phyloP scores from a whole-genome alignment of 2,797 vertebrate genomes.

The Myiotriccus ornatus region DNA sequence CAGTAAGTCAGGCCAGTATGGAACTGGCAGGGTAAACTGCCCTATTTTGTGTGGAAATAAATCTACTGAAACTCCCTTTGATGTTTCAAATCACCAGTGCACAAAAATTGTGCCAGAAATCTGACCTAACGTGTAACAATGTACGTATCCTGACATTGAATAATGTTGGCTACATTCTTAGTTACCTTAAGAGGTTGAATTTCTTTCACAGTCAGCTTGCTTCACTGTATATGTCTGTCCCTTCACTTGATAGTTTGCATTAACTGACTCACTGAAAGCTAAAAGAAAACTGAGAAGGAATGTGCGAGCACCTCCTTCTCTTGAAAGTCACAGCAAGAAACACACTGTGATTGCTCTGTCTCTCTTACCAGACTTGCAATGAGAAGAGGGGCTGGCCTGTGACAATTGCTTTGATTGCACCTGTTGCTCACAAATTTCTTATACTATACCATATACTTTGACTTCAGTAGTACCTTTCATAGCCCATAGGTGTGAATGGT shows the following conservation, averaged over 20 bases:
- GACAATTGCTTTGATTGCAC: not conserved
- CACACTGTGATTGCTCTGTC: not conserved
- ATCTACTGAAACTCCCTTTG: not conserved
- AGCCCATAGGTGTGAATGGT: not conserved
- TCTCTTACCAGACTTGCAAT: not conserved
- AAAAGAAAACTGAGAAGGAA: not conserved
- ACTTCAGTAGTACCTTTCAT: not conserved
- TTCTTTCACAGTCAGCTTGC: not conserved
- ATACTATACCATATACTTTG: not conserved
- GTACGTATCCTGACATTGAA: not conserved
- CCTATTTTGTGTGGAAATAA: not conserved
- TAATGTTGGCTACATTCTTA: not conserved
- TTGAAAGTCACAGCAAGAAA: not conserved
- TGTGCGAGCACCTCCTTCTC: rapidly evolving
- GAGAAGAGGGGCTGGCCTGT: not conserved
- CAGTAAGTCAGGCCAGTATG: not conserved
- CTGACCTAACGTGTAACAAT: not conserved
- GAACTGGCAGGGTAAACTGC: not conserved
- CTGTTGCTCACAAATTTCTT: not conserved
- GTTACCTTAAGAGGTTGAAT: not conserved
- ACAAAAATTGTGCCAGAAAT: not conserved
- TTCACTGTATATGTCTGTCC: not conserved
- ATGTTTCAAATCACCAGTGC: not conserved
- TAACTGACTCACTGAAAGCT: not conserved
- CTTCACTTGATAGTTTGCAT: not conserved